Evolutionary conservation across 1,140 invertebrate species (phyloP).

Genomic region (Bombus haemorrhoidalis): DNA sequence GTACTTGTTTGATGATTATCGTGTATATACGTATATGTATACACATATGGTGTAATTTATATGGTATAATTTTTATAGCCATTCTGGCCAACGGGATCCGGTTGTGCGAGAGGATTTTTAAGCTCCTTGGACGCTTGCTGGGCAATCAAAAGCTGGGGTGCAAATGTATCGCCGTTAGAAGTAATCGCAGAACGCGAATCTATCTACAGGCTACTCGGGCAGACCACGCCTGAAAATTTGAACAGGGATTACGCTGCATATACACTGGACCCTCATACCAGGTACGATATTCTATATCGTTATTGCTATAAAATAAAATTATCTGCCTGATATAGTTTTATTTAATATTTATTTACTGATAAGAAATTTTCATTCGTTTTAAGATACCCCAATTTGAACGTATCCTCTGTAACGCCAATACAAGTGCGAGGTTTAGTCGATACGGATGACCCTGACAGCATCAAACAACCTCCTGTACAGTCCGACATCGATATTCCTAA

Average conservation of each 20-base stretch:
- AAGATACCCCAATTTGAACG: conserved; percentile 83
- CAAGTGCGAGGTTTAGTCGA: conserved; percentile 86
- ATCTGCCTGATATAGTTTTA: background rate
- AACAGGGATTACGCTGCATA: conserved; percentile 94
- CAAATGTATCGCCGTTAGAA: conserved; percentile 87
- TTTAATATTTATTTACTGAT: background rate
- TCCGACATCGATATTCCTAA: conserved; percentile 83
- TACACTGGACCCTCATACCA: conserved; percentile 94
- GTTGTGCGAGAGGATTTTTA: conserved; percentile 98
- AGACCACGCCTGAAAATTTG: conserved; percentile 98
- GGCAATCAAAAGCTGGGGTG: conserved; percentile 94
- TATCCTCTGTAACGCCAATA: conserved; percentile 84
- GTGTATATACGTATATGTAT: too few relatives aligned
- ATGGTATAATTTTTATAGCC: conserved; percentile 84
- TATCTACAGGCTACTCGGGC: conserved; percentile 94
- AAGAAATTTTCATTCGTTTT: background rate
- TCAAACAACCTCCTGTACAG: conserved; percentile 84
- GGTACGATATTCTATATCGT: conserved; percentile 71
- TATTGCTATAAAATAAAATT: background rate
- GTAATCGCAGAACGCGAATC: conserved; percentile 97
- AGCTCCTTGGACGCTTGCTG: conserved; percentile 98
- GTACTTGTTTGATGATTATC: background rate
- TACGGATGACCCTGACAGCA: conserved; percentile 85
- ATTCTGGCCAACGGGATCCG: conserved; percentile 99
- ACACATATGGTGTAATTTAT: too few relatives aligned